A percentile compares a stretch with the other conserved stretches of the same genome.
Conservation (phyloP, 2,888 invertebrate genomes). For the Drosophila hamatofila region DNA sequence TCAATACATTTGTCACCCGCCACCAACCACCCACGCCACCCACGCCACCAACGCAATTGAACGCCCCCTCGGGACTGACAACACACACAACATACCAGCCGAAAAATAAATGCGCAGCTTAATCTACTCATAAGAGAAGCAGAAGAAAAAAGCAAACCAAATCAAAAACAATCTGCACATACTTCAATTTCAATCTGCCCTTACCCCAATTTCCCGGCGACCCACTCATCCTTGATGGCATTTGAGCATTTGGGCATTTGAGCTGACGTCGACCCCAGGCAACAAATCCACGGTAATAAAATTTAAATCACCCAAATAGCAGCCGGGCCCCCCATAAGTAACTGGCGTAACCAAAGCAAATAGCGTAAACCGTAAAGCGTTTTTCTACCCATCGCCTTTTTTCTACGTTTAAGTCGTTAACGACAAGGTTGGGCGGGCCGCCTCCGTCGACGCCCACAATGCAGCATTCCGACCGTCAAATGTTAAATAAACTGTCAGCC, state of each 20-base stretch:
- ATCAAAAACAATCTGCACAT: slow-evolving; percentile 69
- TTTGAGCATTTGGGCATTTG: slow-evolving; percentile 11
- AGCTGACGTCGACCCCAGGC: slow-evolving; percentile 45
- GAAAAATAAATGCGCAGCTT: slow-evolving; percentile 71
- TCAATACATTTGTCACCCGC: slow-evolving; percentile 28
- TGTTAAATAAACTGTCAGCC: slow-evolving; percentile 55
- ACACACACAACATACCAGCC: slow-evolving; percentile 34
- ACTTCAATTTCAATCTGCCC: slow-evolving; percentile 69
- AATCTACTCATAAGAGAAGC: slow-evolving; percentile 53
- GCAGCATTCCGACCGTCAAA: slow-evolving; percentile 47
- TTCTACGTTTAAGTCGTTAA: slow-evolving; percentile 63
- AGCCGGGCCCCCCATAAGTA: slow-evolving; percentile 33
- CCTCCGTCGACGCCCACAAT: slow-evolving; percentile 50
- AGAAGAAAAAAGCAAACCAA: slow-evolving; percentile 6
- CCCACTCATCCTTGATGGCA: slow-evolving; percentile 19
- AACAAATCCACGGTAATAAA: slow-evolving; percentile 79
- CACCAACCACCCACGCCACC: background rate
- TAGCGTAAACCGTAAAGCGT: slow-evolving; percentile 46
- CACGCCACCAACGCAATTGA: background rate
- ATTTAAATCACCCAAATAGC: slow-evolving; percentile 80
- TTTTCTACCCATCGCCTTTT: slow-evolving; percentile 52
- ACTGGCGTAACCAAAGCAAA: slow-evolving; percentile 50
- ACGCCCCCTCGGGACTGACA: slow-evolving; percentile 49
- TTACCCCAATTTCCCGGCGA: slow-evolving; percentile 3
- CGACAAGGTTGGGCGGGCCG: slow-evolving; percentile 59